Percentiles rank a stretch among this genome's conserved stretches.
Evolutionary conservation across 2,113 vertebrate genomes (phyloP).

Genomic region (Atlantisia rogersi): DNA sequence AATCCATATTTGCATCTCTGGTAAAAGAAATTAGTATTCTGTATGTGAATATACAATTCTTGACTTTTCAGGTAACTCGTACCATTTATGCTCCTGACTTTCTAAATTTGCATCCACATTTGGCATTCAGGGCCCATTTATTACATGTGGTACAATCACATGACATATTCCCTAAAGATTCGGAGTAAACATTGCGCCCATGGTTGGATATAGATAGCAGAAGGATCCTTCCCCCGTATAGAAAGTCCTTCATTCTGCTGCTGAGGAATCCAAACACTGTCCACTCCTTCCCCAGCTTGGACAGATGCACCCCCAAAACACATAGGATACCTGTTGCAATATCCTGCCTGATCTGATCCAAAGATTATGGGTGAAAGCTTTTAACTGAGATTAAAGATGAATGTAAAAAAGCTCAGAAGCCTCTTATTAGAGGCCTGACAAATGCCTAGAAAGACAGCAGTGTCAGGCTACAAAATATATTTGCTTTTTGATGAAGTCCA

Average conservation of each 20-base stretch:
- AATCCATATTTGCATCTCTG: background rate
- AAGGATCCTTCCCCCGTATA: background rate
- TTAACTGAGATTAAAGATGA: background rate
- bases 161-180: background rate
- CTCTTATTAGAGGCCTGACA: background rate
- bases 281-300: background rate
- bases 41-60: background rate
- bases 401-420: background rate
- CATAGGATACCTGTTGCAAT: background rate
- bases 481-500: background rate
- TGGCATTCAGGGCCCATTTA: background rate
- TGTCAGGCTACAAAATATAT: background rate
- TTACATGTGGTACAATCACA: background rate
- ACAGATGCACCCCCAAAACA: background rate
- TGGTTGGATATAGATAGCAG: background rate
- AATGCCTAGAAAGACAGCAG: background rate
- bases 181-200: background rate
- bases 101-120: background rate
- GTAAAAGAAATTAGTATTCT: background rate
- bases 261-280: background rate
- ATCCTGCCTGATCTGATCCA: background rate
- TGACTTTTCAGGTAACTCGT: background rate
- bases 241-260: background rate
- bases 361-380: background rate
- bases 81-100: background rate